Evolutionary conservation across 2,797 vertebrate genomes (phyloP).

Genomic region (Betta splendens): DNA sequence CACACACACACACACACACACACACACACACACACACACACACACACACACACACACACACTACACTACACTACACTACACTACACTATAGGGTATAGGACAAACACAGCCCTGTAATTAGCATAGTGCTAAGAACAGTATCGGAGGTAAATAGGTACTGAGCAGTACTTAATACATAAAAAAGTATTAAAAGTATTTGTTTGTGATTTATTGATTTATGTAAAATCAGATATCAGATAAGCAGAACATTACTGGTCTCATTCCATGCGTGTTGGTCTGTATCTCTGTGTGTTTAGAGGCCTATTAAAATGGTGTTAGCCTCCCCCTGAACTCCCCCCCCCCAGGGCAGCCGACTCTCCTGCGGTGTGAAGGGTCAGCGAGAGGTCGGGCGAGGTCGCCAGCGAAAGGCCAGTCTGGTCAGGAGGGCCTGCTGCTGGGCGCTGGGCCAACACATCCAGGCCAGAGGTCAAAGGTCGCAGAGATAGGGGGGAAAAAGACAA

Average conservation of each 20-base stretch:
- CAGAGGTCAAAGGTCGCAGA: constrained; percentile 60
- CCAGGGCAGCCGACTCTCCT: constrained; percentile 39
- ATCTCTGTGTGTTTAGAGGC: constrained; percentile 41
- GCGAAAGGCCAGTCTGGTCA: constrained; percentile 36
- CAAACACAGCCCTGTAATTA: not conserved
- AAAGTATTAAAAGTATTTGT: too few relatives aligned
- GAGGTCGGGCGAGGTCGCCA: constrained; percentile 58
- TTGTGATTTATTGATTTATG: too few relatives aligned
- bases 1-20: too few relatives aligned
- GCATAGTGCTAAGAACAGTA: not conserved
- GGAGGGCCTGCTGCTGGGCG: constrained; percentile 27
- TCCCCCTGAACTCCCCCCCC: constrained; percentile 62
- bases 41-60: constrained; percentile 34
- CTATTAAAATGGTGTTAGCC: constrained; percentile 52
- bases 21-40: too few relatives aligned
- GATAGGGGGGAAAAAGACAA: constrained; percentile 69
- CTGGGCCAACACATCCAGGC: constrained; percentile 30
- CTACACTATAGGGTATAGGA: constrained; percentile 12
- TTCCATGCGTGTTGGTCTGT: constrained; percentile 27
- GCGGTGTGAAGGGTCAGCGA: constrained; percentile 57
- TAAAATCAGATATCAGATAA: constrained; percentile 15
- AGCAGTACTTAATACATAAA: too few relatives aligned
- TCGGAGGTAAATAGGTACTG: too few relatives aligned
- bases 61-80: constrained; percentile 15
- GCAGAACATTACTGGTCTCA: constrained; percentile 16